A percentile compares a stretch with the other conserved stretches of the same genome.
phyloP scores from a whole-genome alignment of 2,797 vertebrate species.

The Oreortyx pictus region DNA sequence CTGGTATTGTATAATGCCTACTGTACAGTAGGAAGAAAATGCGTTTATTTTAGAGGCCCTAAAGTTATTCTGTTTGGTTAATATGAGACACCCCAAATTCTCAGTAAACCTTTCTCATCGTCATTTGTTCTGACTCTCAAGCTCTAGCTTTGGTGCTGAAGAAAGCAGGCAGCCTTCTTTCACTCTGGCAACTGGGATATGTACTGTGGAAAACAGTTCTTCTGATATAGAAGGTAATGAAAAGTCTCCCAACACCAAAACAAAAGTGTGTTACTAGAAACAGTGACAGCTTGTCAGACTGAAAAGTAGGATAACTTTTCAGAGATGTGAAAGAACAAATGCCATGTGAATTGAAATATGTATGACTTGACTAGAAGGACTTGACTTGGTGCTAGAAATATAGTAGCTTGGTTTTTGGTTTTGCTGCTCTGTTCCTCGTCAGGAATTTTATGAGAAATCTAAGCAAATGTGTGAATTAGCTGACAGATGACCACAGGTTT shows the following conservation, averaged over 20 bases:
- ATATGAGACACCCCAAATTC: conserved; percentile 27
- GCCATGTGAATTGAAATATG: conserved; percentile 26
- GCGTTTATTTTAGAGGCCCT: conserved; percentile 40
- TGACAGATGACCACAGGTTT: neutral
- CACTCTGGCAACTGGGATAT: neutral
- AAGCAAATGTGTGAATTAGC: neutral
- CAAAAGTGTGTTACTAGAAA: conserved; percentile 45
- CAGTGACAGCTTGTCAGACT: conserved; percentile 45
- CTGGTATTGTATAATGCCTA: conserved; percentile 57
- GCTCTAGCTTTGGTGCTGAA: conserved; percentile 40
- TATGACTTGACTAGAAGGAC: neutral
- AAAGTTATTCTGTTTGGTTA: conserved; percentile 30
- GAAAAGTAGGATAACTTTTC: conserved; percentile 33
- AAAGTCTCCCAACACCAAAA: conserved; percentile 43
- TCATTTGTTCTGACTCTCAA: conserved; percentile 49
- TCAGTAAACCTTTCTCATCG: conserved; percentile 35
- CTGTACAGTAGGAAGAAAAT: conserved; percentile 33
- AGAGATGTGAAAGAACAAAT: conserved; percentile 50
- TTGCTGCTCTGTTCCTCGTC: neutral
- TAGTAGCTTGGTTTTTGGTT: conserved; percentile 1
- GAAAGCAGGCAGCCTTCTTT: conserved; percentile 37
- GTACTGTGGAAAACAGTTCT: conserved; percentile 51
- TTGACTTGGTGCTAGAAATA: conserved; percentile 19
- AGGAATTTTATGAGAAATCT: neutral
- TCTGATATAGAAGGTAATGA: conserved; percentile 57